Evolutionary conservation across 2,113 vertebrate genomes (phyloP).

Genomic region (Lucifuga dentata): DNA sequence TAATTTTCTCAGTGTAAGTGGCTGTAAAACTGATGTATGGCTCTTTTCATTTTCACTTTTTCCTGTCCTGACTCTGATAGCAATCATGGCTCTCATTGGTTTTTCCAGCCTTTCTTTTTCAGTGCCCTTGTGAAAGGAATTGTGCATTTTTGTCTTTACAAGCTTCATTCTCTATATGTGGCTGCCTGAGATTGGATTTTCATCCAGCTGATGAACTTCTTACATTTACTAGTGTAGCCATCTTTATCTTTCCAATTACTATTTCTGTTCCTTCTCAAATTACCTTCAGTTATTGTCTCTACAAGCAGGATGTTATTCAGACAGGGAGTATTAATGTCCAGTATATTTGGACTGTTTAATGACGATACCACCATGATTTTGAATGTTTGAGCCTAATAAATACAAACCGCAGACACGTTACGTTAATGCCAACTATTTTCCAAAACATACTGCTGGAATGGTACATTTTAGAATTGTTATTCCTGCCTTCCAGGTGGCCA

Average conservation of each 20-base stretch:
- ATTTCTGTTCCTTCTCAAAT: neutral
- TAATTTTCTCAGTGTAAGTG: neutral
- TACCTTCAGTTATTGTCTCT: neutral
- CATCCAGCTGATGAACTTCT: neutral
- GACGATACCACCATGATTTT: too few relatives aligned
- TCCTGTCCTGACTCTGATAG: too few relatives aligned
- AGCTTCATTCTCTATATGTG: slow-evolving; percentile 1
- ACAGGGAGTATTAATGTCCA: too few relatives aligned
- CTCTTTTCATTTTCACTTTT: slow-evolving; percentile 17
- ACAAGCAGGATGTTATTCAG: too few relatives aligned
- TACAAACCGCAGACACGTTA: too few relatives aligned
- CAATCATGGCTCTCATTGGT: slow-evolving; percentile 10
- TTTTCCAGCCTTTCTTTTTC: neutral
- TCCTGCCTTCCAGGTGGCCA: too few relatives aligned
- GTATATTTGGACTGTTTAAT: too few relatives aligned
- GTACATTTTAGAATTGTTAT: too few relatives aligned
- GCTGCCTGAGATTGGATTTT: neutral
- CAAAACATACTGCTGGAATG: too few relatives aligned
- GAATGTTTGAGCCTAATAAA: too few relatives aligned
- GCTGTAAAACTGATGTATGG: neutral
- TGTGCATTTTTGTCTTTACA: neutral
- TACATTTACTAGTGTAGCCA: neutral
- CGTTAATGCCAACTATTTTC: too few relatives aligned
- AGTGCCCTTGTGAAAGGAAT: neutral
- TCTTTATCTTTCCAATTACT: neutral